Evolutionary conservation across 1,140 invertebrate genomes (phyloP).

Genomic region (Bombus vancouverensis): DNA sequence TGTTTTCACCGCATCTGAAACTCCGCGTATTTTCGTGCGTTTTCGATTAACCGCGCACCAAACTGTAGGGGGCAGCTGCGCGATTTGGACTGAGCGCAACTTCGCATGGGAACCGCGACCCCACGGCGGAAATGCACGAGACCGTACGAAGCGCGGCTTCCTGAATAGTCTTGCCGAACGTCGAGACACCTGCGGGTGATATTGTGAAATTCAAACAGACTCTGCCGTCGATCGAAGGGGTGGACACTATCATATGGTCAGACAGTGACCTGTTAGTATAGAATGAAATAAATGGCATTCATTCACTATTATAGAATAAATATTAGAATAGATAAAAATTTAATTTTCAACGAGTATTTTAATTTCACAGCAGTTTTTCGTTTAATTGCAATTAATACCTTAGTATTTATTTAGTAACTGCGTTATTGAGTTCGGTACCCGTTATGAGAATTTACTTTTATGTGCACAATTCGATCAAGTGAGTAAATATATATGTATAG

Average conservation of each 20-base stretch:
- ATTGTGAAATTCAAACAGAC: neutral
- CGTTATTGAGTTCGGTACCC: neutral
- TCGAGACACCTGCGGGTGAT: constrained; percentile 14
- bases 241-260: constrained; percentile 20
- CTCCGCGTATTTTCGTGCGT: neutral
- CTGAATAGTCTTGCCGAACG: constrained; percentile 2
- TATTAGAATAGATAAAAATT: neutral
- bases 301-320: neutral
- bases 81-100: constrained; percentile 75
- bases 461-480: neutral
- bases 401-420: neutral
- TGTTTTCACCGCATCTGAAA: neutral
- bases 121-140: constrained; percentile 62
- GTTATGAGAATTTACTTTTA: neutral
- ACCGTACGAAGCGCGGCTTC: constrained; percentile 30
- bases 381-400: neutral
- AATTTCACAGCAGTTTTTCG: neutral
- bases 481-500: neutral
- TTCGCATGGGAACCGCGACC: constrained; percentile 68
- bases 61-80: constrained; percentile 72
- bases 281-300: neutral
- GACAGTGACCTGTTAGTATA: constrained; percentile 1
- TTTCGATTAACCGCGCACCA: constrained; percentile 41
- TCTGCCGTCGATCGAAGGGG: neutral
- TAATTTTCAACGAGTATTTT: neutral